These are phyloP conservation scores for Lepidotrigona ventralis DNA, from an alignment of 1,140 invertebrate genomes.

Conservation along the genomic window DNA sequence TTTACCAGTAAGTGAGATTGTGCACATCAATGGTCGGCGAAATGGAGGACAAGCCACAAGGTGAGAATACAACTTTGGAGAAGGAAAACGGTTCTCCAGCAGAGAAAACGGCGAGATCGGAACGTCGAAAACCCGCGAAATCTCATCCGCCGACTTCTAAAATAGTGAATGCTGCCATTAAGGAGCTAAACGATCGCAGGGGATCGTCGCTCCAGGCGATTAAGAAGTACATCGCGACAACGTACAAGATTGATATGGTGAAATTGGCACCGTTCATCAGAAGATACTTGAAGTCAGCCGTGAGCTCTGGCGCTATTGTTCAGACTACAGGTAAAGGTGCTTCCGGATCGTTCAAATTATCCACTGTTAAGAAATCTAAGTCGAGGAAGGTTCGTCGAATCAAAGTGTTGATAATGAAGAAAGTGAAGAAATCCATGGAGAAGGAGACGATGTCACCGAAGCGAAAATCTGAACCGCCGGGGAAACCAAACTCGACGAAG, in stretches of 20 bases:
- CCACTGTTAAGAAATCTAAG: neutral
- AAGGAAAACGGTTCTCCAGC: slow-evolving; percentile 51
- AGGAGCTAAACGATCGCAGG: slow-evolving; percentile 57
- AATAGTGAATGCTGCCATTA: slow-evolving; percentile 59
- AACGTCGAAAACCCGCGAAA: neutral
- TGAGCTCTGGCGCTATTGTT: slow-evolving; percentile 50
- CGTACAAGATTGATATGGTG: slow-evolving; percentile 57
- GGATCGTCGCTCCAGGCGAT: slow-evolving; percentile 66
- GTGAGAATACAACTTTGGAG: neutral
- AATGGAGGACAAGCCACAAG: neutral
- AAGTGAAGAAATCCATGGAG: neutral
- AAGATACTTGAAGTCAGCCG: slow-evolving; percentile 48
- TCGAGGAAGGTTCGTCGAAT: slow-evolving; percentile 27
- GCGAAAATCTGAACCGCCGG: slow-evolving; percentile 23
- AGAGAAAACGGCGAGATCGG: slow-evolving; percentile 24
- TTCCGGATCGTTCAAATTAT: slow-evolving; percentile 57
- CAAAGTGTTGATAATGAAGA: neutral
- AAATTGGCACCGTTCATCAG: slow-evolving; percentile 60
- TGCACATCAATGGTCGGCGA: neutral
- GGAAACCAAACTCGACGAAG: slow-evolving; percentile 19
- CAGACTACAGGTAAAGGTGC: slow-evolving; percentile 62
- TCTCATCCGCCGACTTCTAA: slow-evolving; percentile 55
- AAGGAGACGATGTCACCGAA: slow-evolving; percentile 8
- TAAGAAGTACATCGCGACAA: slow-evolving; percentile 56
- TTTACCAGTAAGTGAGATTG: neutral